A percentile compares a stretch with the other conserved stretches of the same genome.
phyloP scores from a whole-genome alignment of 1,140 invertebrate species.

The Gonatopus flavifemur region DNA sequence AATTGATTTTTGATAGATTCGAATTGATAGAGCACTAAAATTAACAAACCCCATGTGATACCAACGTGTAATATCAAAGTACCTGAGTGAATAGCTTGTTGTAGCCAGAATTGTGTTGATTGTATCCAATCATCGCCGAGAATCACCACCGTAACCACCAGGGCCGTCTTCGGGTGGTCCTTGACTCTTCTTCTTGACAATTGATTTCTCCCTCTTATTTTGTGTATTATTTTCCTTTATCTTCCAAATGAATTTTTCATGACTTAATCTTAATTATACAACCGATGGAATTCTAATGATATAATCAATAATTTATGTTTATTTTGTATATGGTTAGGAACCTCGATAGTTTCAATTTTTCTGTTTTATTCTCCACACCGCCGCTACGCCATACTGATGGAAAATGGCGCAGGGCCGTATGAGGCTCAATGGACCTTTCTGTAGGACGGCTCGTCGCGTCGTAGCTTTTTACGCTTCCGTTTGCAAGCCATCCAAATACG shows the following conservation, averaged over 20 bases:
- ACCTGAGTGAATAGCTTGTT: constrained; percentile 90
- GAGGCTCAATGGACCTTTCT: neutral
- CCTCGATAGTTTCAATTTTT: too few species aligned
- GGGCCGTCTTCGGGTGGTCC: constrained; percentile 24
- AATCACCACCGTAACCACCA: constrained; percentile 36
- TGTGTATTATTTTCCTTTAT: neutral
- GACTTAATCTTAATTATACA: neutral
- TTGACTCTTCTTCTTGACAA: constrained; percentile 7
- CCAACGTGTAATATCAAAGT: too few species aligned
- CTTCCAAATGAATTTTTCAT: neutral
- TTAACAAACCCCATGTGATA: too few species aligned
- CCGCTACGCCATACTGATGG: constrained; percentile 27
- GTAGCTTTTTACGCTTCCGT: constrained; percentile 51
- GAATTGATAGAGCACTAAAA: too few species aligned
- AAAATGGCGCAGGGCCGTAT: constrained; percentile 15
- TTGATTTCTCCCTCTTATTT: neutral
- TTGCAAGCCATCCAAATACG: constrained; percentile 54
- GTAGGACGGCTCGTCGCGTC: constrained; percentile 12
- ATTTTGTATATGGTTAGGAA: too few species aligned
- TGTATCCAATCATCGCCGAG: constrained; percentile 74
- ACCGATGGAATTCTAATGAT: too few species aligned
- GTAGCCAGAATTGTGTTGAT: constrained; percentile 79
- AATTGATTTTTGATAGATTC: too few species aligned
- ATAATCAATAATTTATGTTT: too few species aligned
- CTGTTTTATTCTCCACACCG: neutral